A percentile compares a stretch with the other conserved stretches of the same genome.
Conservation (phyloP, 2,888 invertebrate genomes). For the Apoda limacodes region DNA sequence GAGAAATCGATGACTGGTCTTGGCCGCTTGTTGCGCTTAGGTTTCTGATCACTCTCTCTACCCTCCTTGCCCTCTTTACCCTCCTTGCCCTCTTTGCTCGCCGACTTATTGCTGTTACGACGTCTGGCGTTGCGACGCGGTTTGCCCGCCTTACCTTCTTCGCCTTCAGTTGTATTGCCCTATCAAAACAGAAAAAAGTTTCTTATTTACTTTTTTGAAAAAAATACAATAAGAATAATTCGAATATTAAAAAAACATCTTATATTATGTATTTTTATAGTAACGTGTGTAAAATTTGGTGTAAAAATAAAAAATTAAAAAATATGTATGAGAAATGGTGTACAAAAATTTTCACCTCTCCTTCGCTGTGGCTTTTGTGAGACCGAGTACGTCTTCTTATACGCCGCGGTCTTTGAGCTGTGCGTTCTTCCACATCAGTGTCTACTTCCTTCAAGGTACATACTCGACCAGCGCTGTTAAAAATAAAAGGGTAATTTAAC, state of each 20-base stretch:
- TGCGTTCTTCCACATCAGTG: slow-evolving; percentile 74
- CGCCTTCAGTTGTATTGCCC: slow-evolving; percentile 57
- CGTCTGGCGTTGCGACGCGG: slow-evolving; percentile 42
- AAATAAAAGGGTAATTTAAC: neutral
- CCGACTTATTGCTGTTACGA: slow-evolving; percentile 51
- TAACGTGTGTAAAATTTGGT: neutral
- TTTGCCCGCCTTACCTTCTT: slow-evolving; percentile 41
- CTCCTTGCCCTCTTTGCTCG: slow-evolving; percentile 34
- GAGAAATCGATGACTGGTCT: slow-evolving; percentile 69
- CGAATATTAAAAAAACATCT: too few species aligned
- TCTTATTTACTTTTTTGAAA: neutral
- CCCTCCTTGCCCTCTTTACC: slow-evolving; percentile 23
- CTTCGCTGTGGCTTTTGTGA: slow-evolving; percentile 60
- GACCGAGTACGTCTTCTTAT: slow-evolving; percentile 54
- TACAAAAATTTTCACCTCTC: slow-evolving; percentile 55
- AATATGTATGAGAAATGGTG: too few species aligned
- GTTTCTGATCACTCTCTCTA: slow-evolving; percentile 31
- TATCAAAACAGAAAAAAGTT: slow-evolving; percentile 21
- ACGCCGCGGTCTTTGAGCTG: slow-evolving; percentile 52
- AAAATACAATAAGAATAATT: neutral
- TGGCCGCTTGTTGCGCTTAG: slow-evolving; percentile 41
- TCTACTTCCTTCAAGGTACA: slow-evolving; percentile 76
- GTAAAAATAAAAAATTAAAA: neutral
- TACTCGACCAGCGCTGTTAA: slow-evolving; percentile 71
- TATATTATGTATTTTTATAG: neutral